Evolutionary conservation across 64 coral and sea anemone genomes (phyloP), one percentile per base, ranked within the genome.

Genomic region (Montipora cactus): DNA sequence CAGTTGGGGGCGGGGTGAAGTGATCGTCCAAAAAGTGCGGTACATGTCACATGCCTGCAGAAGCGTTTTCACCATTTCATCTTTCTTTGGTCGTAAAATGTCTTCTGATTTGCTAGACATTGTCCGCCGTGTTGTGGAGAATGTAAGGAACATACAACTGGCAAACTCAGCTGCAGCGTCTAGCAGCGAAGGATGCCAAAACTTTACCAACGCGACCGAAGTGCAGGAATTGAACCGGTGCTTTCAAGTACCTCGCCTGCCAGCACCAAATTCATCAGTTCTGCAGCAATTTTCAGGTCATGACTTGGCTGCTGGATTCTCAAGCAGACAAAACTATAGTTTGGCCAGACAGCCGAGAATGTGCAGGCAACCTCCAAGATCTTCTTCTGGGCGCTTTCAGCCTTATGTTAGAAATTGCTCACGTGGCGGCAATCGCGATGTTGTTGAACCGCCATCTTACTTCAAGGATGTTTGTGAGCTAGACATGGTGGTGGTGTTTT

Each of bases 391-490:
- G 81, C 58, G 55, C 23, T 64, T 59, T 84, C 81, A 84, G 81
- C 80, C 80, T 83, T 83, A 83, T 64, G 80, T 76, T 76, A 45
- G 74, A 76, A 76, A 76, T 76, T 76, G 74, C 46, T 67, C 23
- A 53, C 80, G 53, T 67, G 80, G 80, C 21, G 81, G 81, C 55
- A 83, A 76, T 76, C 74, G 23, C 44, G 81, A 83, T 55, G 13
- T 28, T 44, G 18, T 62, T 13, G 81, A 83, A 83, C 84, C 68
- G 68, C 47, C 61, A 72, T 88, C 22, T 74, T 72, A 68, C 84
- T 88, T 88, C 48, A 88, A 88, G 67, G 67, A 88, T 88, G 84
- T 88, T 74, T 88, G 84, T 72, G 58, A 28, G 25, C 25, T 28
- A 28, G 25, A 28, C 25, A 28, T 28, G 25, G 25, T 28, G 25